Evolutionary conservation across 2,113 vertebrate genomes (phyloP), one percentile per base, ranked within the genome.

Genomic region (Reinhardtius hippoglossoides): DNA sequence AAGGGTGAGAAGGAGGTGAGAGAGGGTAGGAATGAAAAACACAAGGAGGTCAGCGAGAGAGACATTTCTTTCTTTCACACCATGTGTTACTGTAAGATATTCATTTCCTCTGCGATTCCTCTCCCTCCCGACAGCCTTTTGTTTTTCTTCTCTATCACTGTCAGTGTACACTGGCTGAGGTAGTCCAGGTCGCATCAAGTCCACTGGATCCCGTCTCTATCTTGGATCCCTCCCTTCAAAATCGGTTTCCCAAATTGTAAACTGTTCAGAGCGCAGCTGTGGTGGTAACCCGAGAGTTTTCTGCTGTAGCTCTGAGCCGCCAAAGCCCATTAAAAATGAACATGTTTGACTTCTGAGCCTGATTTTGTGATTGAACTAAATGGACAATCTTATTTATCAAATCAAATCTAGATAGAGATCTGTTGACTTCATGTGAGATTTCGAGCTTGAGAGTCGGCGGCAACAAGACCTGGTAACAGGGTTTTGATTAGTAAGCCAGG

Each of bases 41-140:
- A 88, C 80, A 76, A 84, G 82, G 76, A 90, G 81, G 87, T 87
- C 82, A 88, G 85, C 35, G 23, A 91, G 80, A 81, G 82, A 89
- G 77, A 84, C 78, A 70, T 88, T 86, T 92, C 87, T 91, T 88
- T 91, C 84, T 91, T 92, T 92, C 85, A 89, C 92, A 85, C 88
- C 87, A 89, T 80, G 85, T 90, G 90, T 84, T 93, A 86, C 80
- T 75, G 67, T 91, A 90, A 91, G 87, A 92, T 88, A 89, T 92
- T 89, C 21, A 93, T 93, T 92, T 92, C 88, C 90, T 90, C 84
- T 86, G 78, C 13, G 50, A 83, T 80, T 85, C 81, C 83, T 78
- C 83, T 76, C 66, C 69, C 67, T 86, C 78, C 71, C 78, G 85
- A 46, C 67, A 74, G 69, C 76, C 71, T 59, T 87, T 86, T 88